Conservation (phyloP, 2,888 invertebrate genomes). For the Neoaliturus tenellus region DNA sequence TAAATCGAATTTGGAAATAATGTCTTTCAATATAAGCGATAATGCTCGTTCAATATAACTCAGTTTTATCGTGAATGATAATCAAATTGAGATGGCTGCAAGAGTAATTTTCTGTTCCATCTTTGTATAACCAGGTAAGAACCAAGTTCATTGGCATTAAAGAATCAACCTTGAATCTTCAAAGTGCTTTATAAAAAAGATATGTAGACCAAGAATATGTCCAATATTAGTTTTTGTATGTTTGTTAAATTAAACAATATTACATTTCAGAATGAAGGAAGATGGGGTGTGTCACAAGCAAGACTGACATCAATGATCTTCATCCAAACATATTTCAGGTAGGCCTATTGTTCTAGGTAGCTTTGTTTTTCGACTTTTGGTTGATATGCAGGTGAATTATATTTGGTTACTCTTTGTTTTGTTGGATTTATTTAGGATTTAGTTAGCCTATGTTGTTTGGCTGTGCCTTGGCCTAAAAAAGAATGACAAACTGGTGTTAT, state of each 20-base stretch:
- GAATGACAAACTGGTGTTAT: no score
- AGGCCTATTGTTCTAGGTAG: neutral
- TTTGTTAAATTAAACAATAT: neutral
- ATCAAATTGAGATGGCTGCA: neutral
- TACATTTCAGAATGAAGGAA: constrained; percentile 69
- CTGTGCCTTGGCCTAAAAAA: no score
- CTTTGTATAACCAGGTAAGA: neutral
- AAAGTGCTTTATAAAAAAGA: neutral
- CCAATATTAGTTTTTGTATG: neutral
- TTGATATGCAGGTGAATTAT: no score
- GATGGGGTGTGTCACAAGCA: constrained; percentile 90
- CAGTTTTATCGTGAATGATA: neutral
- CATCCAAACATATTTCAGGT: constrained; percentile 84
- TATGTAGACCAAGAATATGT: neutral
- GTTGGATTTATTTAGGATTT: no score
- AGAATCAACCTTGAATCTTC: neutral
- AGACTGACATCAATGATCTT: constrained; percentile 83
- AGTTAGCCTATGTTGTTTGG: no score
- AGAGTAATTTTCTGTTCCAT: neutral
- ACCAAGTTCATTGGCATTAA: neutral
- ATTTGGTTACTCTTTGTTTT: no score
- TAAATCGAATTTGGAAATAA: no score
- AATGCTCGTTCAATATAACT: no score
- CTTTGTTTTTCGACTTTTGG: no score
- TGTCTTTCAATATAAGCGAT: no score